These are phyloP conservation scores for Gambusia holbrooki DNA, from an alignment of 2,113 vertebrate species.

Conservation along the genomic window DNA sequence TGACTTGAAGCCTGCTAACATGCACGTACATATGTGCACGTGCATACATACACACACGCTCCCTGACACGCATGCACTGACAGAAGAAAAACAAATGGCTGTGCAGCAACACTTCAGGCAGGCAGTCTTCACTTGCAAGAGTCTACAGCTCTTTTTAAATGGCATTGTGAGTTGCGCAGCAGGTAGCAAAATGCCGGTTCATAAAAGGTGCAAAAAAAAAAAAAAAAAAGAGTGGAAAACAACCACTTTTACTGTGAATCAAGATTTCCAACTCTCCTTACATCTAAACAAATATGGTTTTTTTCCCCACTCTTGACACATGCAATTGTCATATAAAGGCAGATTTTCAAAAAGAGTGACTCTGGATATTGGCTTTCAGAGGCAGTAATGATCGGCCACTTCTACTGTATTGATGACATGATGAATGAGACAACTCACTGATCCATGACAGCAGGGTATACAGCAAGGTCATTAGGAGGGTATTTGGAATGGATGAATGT, in stretches of 20 bases:
- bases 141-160: slow-evolving; percentile 68
- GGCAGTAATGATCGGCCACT: background rate
- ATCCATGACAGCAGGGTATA: background rate
- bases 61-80: slow-evolving; percentile 13
- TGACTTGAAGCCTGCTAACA: slow-evolving; percentile 49
- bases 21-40: slow-evolving; percentile 1
- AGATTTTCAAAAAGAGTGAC: background rate
- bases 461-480: background rate
- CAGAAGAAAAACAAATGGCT: slow-evolving; percentile 43
- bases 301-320: background rate
- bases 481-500: background rate
- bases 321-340: background rate
- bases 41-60: slow-evolving; percentile 4
- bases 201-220: slow-evolving; percentile 31
- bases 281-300: background rate
- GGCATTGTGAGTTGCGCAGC: slow-evolving; percentile 52
- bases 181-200: slow-evolving; percentile 54
- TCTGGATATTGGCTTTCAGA: background rate
- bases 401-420: background rate
- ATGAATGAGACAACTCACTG: background rate
- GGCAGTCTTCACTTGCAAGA: slow-evolving; percentile 58
- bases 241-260: slow-evolving; percentile 33
- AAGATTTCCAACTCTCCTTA: slow-evolving; percentile 26
- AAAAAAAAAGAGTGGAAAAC: slow-evolving; percentile 10
- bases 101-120: slow-evolving; percentile 59